Percentiles rank a stretch among this genome's conserved stretches.
Conservation (phyloP, 2,888 invertebrate genomes). For the Rhabditoides inermis region DNA sequence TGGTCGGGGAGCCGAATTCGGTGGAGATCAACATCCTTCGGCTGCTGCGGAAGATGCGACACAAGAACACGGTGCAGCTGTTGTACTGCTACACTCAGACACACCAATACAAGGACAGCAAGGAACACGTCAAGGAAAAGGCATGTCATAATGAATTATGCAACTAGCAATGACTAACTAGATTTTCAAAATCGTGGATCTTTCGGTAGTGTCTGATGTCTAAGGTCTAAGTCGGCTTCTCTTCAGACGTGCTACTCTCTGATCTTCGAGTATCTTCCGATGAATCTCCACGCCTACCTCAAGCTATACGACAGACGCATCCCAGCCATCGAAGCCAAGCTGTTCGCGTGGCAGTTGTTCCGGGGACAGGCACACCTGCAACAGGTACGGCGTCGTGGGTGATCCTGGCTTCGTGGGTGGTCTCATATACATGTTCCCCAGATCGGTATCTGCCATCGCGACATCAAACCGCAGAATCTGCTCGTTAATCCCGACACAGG, state of each 20-base stretch:
- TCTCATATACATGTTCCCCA: conserved; percentile 1
- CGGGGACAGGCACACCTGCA: conserved; percentile 26
- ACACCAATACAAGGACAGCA: conserved; percentile 18
- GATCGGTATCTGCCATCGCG: conserved; percentile 65
- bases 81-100: conserved; percentile 75
- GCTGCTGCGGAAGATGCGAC: conserved; percentile 82
- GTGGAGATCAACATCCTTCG: conserved; percentile 84
- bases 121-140: too few species aligned
- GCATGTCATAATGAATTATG: too few species aligned
- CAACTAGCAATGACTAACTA: too few species aligned
- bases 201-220: too few species aligned
- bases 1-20: neutral
- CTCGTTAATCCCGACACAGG: conserved; percentile 82
- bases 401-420: neutral
- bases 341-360: conserved; percentile 35
- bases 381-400: neutral
- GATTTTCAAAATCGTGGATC: too few species aligned
- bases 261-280: conserved; percentile 31
- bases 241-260: conserved; percentile 24
- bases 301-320: conserved; percentile 9
- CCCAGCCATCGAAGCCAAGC: conserved; percentile 15
- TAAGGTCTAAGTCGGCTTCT: too few species aligned
- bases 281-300: conserved; percentile 23
- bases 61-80: conserved; percentile 90
- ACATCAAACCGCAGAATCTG: conserved; percentile 98